Evolutionary conservation across 1,140 invertebrate genomes (phyloP).

Genomic region (Drosophila guanche): DNA sequence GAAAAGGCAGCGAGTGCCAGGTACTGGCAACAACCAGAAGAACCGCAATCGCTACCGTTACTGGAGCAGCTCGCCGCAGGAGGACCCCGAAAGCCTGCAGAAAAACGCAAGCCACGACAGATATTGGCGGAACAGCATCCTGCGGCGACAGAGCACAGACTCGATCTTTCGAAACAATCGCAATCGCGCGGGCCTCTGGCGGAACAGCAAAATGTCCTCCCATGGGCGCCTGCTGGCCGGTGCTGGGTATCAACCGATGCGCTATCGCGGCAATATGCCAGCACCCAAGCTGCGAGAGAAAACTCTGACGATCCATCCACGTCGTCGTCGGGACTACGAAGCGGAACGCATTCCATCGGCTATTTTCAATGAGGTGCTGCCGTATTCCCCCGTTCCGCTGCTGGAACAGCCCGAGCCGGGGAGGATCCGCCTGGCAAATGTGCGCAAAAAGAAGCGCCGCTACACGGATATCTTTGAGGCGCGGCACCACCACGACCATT

Average conservation of each 20-base stretch:
- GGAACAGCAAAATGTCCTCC: neutral
- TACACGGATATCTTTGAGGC: slow-evolving; percentile 66
- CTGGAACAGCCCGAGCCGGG: slow-evolving; percentile 61
- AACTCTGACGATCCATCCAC: slow-evolving; percentile 65
- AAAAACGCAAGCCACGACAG: too few relatives aligned
- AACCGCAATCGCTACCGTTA: too few relatives aligned
- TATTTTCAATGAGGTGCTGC: slow-evolving; percentile 57
- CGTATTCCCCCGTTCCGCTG: slow-evolving; percentile 44
- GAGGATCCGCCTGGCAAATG: slow-evolving; percentile 55
- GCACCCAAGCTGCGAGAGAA: slow-evolving; percentile 66
- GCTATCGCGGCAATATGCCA: slow-evolving; percentile 71
- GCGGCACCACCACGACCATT: slow-evolving; percentile 79
- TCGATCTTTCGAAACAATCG: too few relatives aligned
- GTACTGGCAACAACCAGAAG: too few relatives aligned
- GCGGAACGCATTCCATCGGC: slow-evolving; percentile 60
- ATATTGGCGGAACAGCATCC: too few relatives aligned
- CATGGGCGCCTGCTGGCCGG: neutral
- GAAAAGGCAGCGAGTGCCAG: too few relatives aligned
- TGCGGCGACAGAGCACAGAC: too few relatives aligned
- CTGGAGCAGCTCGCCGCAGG: too few relatives aligned
- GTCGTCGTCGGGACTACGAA: slow-evolving; percentile 55
- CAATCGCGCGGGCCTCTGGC: neutral
- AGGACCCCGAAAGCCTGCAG: too few relatives aligned
- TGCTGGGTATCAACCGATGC: slow-evolving; percentile 8
- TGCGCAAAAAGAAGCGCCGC: slow-evolving; percentile 45